A percentile compares a stretch with the other conserved stretches of the same genome.
These are phyloP conservation scores for Oreochromis spilurus DNA, from an alignment of 2,113 vertebrate species.

Conservation along the genomic window DNA sequence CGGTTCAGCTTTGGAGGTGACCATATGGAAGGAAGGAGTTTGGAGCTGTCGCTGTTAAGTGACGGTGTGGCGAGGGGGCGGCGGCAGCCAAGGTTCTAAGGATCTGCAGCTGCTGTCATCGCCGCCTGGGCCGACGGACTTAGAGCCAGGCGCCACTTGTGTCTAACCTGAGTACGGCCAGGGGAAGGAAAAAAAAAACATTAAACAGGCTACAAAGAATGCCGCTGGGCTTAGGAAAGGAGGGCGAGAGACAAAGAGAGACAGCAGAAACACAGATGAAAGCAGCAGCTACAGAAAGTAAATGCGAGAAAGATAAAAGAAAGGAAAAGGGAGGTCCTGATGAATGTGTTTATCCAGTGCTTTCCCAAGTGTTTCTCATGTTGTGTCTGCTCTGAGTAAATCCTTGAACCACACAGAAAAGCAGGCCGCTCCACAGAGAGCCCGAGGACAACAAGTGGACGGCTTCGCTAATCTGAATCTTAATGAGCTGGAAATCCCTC, in stretches of 20 bases:
- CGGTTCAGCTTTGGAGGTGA: conserved; percentile 2
- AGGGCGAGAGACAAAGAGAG: conserved; percentile 17
- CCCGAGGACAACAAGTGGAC: conserved; percentile 25
- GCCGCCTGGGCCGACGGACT: conserved; percentile 29
- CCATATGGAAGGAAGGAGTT: conserved; percentile 23
- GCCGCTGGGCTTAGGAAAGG: background rate
- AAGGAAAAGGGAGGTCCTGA: conserved; percentile 3
- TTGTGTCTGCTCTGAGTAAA: conserved; percentile 43
- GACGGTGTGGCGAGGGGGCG: background rate
- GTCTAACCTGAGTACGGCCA: conserved; percentile 18
- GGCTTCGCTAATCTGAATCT: conserved; percentile 35
- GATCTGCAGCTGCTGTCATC: conserved; percentile 40
- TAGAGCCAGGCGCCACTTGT: conserved; percentile 25
- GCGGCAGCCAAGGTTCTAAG: background rate
- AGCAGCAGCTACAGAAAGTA: background rate
- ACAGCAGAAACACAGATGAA: background rate
- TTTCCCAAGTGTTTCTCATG: conserved; percentile 23
- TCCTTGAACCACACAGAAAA: conserved; percentile 37
- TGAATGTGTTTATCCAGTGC: conserved; percentile 37
- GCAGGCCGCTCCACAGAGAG: conserved; percentile 13
- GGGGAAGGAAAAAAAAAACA: background rate
- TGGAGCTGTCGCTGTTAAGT: background rate
- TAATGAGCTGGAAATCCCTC: conserved; percentile 12
- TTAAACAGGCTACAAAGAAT: conserved; percentile 50
- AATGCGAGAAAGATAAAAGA: background rate